Evolutionary conservation across 2,888 invertebrate genomes (phyloP).

Genomic region (Xanthia togata): DNA sequence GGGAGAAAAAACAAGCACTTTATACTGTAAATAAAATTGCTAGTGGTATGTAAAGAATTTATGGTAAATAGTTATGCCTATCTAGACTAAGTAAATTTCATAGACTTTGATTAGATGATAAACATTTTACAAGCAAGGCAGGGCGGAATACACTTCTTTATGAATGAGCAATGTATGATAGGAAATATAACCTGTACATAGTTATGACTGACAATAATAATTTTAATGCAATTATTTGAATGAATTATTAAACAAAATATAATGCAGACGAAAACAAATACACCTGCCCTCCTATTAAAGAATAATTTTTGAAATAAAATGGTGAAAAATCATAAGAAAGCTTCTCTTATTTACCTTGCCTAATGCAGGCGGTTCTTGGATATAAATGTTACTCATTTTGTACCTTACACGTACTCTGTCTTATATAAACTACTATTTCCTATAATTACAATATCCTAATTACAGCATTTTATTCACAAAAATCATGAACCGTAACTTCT

Average conservation of each 20-base stretch:
- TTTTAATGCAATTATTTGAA: neutral
- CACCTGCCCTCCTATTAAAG: accelerated
- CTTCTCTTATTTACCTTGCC: conserved; percentile 94
- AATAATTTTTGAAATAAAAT: neutral
- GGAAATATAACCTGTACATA: conserved; percentile 8
- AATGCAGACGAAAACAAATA: neutral
- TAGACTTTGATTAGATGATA: neutral
- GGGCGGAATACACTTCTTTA: neutral
- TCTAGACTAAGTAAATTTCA: neutral
- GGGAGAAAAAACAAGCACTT: neutral
- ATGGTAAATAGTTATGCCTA: neutral
- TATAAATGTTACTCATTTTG: conserved; percentile 98
- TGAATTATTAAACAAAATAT: neutral
- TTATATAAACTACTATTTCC: conserved; percentile 22
- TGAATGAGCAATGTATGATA: neutral
- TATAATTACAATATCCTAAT: neutral
- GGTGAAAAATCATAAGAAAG: neutral
- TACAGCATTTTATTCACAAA: conserved; percentile 37
- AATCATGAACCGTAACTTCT: neutral
- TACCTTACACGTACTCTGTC: conserved; percentile 20
- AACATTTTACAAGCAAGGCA: neutral
- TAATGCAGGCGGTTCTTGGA: conserved; percentile 98
- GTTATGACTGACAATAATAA: too few relatives aligned
- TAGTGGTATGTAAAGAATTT: neutral
- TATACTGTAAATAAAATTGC: neutral